Percentiles rank a stretch among this genome's conserved stretches.
These are phyloP conservation scores for Bergia sp. DNA, from an alignment of 92 coral and sea anemone species.

Conservation along the genomic window DNA sequence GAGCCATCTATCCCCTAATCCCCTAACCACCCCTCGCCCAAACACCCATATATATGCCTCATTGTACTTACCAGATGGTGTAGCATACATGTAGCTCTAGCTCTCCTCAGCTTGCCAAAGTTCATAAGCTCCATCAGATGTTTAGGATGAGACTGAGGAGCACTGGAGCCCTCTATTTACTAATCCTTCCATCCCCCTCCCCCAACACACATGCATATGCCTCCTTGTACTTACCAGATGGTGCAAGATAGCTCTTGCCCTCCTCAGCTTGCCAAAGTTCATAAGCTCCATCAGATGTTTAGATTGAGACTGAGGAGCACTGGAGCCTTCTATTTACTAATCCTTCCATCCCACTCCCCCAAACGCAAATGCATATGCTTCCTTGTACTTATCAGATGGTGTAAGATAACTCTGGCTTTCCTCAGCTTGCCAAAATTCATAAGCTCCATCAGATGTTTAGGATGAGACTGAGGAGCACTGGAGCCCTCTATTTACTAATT, in stretches of 20 bases:
- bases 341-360: background rate
- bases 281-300: constrained; percentile 94
- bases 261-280: constrained; percentile 91
- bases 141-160: constrained; percentile 96
- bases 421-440: constrained; percentile 95
- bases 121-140: constrained; percentile 95
- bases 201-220: too few species aligned
- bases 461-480: constrained; percentile 95
- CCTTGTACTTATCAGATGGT: constrained; percentile 75
- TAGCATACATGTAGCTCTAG: constrained; percentile 72
- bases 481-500: constrained; percentile 23
- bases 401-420: constrained; percentile 88
- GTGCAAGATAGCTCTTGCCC: constrained; percentile 92
- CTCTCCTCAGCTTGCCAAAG: constrained; percentile 92
- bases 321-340: constrained; percentile 43
- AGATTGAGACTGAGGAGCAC: constrained; percentile 95
- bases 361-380: too few species aligned
- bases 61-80: constrained; percentile 78
- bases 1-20: too few species aligned
- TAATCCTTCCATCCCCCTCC: background rate
- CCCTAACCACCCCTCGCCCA: too few species aligned
- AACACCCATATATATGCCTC: too few species aligned
- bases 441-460: constrained; percentile 93
- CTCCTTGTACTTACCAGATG: constrained; percentile 72
- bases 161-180: constrained; percentile 55